phyloP scores from a whole-genome alignment of 1,140 invertebrate species.

The Leguminivora glycinivorella region DNA sequence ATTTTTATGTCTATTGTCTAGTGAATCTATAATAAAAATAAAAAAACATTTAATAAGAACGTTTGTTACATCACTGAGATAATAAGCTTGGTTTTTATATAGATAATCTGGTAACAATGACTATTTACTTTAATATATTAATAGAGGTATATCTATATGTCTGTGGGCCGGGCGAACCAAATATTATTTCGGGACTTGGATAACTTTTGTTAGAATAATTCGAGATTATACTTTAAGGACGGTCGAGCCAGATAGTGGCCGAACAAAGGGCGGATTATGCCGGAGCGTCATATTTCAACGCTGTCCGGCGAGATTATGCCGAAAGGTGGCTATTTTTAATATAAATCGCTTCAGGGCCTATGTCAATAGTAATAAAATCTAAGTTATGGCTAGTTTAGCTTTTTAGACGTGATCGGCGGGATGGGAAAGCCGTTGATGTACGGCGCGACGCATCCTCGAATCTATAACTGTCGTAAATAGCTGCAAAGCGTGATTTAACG shows the following conservation, averaged over 20 bases:
- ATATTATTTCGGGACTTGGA: slow-evolving; percentile 20
- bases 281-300: slow-evolving; percentile 16
- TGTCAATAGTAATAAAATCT: slow-evolving; percentile 24
- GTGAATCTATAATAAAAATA: too few relatives aligned
- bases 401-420: slow-evolving; percentile 21
- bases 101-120: not conserved
- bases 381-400: slow-evolving; percentile 11
- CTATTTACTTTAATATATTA: not conserved
- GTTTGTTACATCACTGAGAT: not conserved
- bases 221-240: slow-evolving; percentile 25
- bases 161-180: not conserved
- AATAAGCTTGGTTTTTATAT: not conserved
- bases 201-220: slow-evolving; percentile 29
- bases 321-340: slow-evolving; percentile 28
- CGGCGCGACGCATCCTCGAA: slow-evolving; percentile 25
- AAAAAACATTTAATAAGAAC: too few relatives aligned
- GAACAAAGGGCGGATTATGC: slow-evolving; percentile 26
- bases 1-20: too few relatives aligned
- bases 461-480: slow-evolving; percentile 24
- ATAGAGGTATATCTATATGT: too few relatives aligned
- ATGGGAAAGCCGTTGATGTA: slow-evolving; percentile 14
- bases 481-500: slow-evolving; percentile 20
- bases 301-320: slow-evolving; percentile 1
- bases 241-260: slow-evolving; percentile 15
- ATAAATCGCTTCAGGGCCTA: slow-evolving; percentile 13